Base-by-base conservation (phyloP, 2,888 invertebrate genomes). In the Metalampra italica region DNA sequence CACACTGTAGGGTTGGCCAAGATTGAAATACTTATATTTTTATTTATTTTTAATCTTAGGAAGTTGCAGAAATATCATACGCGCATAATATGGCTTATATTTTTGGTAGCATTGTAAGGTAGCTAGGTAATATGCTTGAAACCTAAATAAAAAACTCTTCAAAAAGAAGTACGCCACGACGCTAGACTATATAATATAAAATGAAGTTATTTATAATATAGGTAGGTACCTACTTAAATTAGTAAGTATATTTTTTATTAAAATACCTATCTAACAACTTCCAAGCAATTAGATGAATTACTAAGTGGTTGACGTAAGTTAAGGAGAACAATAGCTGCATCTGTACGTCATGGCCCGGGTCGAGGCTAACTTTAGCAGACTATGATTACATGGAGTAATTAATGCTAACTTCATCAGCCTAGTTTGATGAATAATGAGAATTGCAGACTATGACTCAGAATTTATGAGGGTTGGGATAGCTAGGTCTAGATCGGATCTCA, bases 1-100 rank as follows among this genome's bases (percentile, higher is more conserved):
- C n/a, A n/a, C n/a, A n/a, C 29, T 38, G 12, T 43, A 47, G 47
- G 47, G 47, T 43, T 47, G 45, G 37, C 45, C 12, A 34, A n/a
- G n/a, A n/a, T n/a, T n/a, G n/a, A n/a, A n/a, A n/a, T n/a, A n/a
- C n/a, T n/a, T n/a, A n/a, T n/a, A n/a, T n/a, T n/a, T n/a, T n/a
- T n/a, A n/a, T n/a, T n/a, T n/a, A n/a, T n/a, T 39, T 39, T 9
- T 7, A 34, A 34, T 9, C 7, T 34, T 34, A 34, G n/a, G n/a
- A n/a, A n/a, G n/a, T n/a, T n/a, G n/a, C n/a, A n/a, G n/a, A n/a
- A n/a, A n/a, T n/a, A n/a, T n/a, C n/a, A n/a, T n/a, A n/a, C n/a
- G n/a, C n/a, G n/a, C n/a, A n/a, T n/a, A n/a, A n/a, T n/a, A n/a
- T n/a, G n/a, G n/a, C n/a, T n/a, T n/a, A n/a, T n/a, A n/a, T n/a